phyloP scores from a whole-genome alignment of 2,113 vertebrate genomes.

The Pterocles gutturalis region DNA sequence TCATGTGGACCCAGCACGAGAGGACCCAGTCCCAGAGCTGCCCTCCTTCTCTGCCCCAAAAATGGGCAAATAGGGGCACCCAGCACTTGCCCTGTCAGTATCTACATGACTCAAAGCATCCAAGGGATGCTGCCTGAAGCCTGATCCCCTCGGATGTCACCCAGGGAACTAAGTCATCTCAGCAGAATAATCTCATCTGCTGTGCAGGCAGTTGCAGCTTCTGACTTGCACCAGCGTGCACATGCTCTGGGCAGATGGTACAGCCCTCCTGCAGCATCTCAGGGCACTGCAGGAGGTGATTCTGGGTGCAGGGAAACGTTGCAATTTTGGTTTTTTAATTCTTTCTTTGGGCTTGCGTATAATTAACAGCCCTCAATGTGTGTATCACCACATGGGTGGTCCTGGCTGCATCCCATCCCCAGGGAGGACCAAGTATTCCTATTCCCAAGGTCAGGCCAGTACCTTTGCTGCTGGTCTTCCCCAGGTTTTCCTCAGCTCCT shows the following conservation, averaged over 20 bases:
- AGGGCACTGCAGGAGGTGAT: rapidly evolving
- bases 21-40: background rate
- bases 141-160: background rate
- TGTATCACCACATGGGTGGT: rapidly evolving
- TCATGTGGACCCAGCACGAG: background rate
- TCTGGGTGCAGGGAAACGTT: background rate
- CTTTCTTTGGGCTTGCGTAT: background rate
- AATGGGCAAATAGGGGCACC: background rate
- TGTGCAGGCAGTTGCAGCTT: background rate
- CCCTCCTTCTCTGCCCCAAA: rapidly evolving
- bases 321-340: background rate
- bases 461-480: background rate
- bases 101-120: background rate
- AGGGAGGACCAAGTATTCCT: background rate
- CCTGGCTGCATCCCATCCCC: background rate
- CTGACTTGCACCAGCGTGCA: background rate
- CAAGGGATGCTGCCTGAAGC: background rate
- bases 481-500: background rate
- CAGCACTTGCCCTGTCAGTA: background rate
- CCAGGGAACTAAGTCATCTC: background rate
- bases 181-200: background rate
- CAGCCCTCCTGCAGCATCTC: background rate
- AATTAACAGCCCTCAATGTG: background rate
- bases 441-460: background rate
- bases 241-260: rapidly evolving